Evolutionary conservation across 2,888 invertebrate species (phyloP).

Genomic region (Dicranocentrus wangi): DNA sequence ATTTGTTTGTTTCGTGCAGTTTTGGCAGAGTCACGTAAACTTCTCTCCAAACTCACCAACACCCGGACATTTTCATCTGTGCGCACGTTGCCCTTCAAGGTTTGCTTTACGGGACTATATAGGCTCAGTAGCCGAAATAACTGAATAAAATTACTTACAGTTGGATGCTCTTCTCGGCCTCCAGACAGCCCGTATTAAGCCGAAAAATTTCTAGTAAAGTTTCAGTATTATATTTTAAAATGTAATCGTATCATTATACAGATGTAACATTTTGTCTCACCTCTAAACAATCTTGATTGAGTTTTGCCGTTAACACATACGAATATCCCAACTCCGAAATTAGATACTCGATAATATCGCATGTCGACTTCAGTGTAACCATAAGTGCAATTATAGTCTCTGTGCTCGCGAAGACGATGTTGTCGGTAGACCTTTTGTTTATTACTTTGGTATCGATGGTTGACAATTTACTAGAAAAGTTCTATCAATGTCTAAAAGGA

Average conservation of each 20-base stretch:
- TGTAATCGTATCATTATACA: background rate
- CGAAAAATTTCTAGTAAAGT: slow-evolving; percentile 53
- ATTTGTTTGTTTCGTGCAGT: background rate
- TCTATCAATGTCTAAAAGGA: no score
- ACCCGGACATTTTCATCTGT: background rate
- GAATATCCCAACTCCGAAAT: slow-evolving; percentile 7
- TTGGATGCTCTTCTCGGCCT: slow-evolving; percentile 60
- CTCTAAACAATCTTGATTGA: slow-evolving; percentile 58
- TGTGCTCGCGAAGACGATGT: slow-evolving; percentile 25
- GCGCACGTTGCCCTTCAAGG: background rate
- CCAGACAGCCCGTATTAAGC: slow-evolving; percentile 54
- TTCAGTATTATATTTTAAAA: background rate
- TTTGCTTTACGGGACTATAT: slow-evolving; percentile 34
- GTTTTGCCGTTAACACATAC: slow-evolving; percentile 42
- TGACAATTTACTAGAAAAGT: no score
- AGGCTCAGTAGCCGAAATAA: slow-evolving; percentile 44
- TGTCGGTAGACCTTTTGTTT: background rate
- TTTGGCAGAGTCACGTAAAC: background rate
- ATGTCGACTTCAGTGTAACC: slow-evolving; percentile 1
- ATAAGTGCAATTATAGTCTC: slow-evolving; percentile 25
- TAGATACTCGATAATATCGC: slow-evolving; percentile 39
- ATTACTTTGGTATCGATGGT: no score
- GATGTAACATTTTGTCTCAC: background rate
- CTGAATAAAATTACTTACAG: slow-evolving; percentile 50
- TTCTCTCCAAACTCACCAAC: background rate